These are phyloP conservation scores for Drosophila melanosoma DNA, from an alignment of 2,888 invertebrate genomes.

Conservation along the genomic window DNA sequence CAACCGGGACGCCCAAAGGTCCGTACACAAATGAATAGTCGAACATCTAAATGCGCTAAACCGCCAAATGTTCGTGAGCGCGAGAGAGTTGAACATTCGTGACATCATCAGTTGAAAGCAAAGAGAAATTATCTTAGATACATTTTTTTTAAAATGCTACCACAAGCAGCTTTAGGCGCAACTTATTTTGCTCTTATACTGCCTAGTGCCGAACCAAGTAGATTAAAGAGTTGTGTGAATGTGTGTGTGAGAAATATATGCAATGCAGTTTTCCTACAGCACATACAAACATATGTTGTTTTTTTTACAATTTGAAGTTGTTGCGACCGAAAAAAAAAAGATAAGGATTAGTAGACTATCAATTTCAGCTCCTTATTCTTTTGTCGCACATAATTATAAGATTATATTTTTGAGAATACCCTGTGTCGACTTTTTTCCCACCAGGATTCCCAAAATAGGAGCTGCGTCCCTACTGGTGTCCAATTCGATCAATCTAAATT, in stretches of 20 bases:
- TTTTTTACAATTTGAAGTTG: neutral
- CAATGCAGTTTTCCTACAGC: neutral
- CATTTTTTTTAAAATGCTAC: neutral
- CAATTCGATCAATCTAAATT: neutral
- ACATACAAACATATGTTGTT: neutral
- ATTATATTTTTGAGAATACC: neutral
- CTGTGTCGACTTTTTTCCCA: neutral
- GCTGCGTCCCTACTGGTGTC: neutral
- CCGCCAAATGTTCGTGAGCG: conserved; percentile 9
- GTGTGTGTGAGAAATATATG: neutral
- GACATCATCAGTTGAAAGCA: conserved; percentile 60
- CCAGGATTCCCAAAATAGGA: neutral
- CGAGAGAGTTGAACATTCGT: conserved; percentile 19
- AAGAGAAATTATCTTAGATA: neutral
- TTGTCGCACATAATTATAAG: neutral
- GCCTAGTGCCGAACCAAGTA: neutral
- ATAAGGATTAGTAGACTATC: neutral
- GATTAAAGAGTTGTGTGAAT: neutral
- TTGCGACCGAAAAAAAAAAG: neutral
- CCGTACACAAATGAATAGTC: conserved; percentile 28
- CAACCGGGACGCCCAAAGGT: neutral
- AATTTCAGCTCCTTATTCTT: neutral
- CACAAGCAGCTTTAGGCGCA: neutral
- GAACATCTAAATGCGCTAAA: conserved; percentile 1
- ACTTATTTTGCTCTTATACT: neutral